Conservation (phyloP, 2,797 vertebrate genomes). For the Bothrops alternatus region DNA sequence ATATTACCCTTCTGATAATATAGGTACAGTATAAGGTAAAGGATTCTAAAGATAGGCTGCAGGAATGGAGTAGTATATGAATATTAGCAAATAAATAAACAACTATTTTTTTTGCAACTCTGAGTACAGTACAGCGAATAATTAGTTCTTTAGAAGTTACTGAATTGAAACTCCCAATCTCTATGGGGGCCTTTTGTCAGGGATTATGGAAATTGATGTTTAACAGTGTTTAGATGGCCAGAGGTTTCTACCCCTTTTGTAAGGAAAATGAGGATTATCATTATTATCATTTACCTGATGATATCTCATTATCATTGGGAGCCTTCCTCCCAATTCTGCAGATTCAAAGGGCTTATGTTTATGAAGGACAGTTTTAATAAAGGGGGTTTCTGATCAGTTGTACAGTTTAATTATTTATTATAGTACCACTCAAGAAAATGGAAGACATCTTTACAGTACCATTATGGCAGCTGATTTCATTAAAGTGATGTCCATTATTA, state of each 20-base stretch:
- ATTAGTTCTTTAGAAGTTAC: neutral
- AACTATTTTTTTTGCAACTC: neutral
- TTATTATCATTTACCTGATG: neutral
- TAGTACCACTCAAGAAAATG: neutral
- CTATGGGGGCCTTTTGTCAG: neutral
- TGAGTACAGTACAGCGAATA: neutral
- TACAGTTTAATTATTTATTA: neutral
- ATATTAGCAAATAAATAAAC: neutral
- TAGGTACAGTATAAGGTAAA: neutral
- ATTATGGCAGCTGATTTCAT: neutral
- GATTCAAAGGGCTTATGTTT: neutral
- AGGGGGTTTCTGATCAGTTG: neutral
- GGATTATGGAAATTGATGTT: neutral
- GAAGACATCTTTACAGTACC: neutral
- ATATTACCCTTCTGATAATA: neutral
- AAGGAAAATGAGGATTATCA: neutral
- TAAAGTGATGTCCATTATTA: neutral
- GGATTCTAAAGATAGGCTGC: neutral
- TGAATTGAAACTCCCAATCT: neutral
- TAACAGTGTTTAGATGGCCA: neutral
- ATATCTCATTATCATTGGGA: neutral
- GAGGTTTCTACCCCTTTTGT: neutral
- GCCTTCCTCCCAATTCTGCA: neutral
- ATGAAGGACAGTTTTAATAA: neutral
- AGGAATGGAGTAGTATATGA: neutral